Percentiles rank a stretch among this genome's conserved stretches.
phyloP scores from a whole-genome alignment of 2,113 vertebrate species.

The Neolamprologus caudopunctatus region DNA sequence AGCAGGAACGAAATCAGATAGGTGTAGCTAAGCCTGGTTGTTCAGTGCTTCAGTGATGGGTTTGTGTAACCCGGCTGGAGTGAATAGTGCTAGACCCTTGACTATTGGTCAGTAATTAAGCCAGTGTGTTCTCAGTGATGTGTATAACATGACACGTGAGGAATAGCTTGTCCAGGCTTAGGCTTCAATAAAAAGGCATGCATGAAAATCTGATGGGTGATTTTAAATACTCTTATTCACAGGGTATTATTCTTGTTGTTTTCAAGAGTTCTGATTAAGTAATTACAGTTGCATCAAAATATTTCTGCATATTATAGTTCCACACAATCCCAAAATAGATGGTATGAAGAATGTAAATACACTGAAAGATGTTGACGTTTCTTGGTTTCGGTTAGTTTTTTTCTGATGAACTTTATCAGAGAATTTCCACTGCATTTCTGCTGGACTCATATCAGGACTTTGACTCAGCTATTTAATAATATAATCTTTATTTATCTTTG shows the following conservation, averaged over 20 bases:
- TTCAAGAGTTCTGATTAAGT: neutral
- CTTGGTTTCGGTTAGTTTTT: neutral
- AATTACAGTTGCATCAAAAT: neutral
- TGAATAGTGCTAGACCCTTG: neutral
- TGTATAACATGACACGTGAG: constrained; percentile 31
- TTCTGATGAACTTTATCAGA: neutral
- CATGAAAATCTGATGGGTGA: neutral
- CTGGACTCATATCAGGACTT: neutral
- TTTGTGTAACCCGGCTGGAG: constrained; percentile 42
- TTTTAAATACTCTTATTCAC: neutral
- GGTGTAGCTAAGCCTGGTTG: constrained; percentile 54
- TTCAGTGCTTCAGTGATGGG: constrained; percentile 2
- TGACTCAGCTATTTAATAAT: neutral
- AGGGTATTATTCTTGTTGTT: neutral
- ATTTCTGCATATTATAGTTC: neutral
- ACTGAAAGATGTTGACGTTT: neutral
- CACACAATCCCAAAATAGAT: neutral
- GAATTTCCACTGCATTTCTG: neutral
- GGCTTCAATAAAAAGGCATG: neutral
- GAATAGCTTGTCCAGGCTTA: neutral
- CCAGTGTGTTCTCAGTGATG: constrained; percentile 33
- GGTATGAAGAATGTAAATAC: neutral
- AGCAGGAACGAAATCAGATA: constrained; percentile 53
- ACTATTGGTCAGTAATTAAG: constrained; percentile 41
- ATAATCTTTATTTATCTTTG: neutral